Conservation (phyloP, 2,888 invertebrate genomes). For the Caradrina kadenii region DNA sequence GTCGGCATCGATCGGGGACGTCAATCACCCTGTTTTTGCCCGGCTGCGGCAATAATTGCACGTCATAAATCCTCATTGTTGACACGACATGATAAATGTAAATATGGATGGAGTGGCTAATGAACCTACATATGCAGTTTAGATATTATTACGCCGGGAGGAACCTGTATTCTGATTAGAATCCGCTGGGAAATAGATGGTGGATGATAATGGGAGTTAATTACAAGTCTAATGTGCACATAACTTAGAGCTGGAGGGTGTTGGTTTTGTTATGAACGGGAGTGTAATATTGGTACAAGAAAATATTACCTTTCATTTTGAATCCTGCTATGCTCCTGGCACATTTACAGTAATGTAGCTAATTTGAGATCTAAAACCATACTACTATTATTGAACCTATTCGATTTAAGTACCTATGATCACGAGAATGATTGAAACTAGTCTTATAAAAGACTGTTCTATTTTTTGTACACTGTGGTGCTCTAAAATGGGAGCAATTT, state of each 20-base stretch:
- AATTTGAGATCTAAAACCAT: background rate
- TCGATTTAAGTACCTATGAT: constrained; percentile 12
- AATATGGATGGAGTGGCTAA: constrained; percentile 72
- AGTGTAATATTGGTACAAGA: background rate
- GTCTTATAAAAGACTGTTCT: constrained; percentile 21
- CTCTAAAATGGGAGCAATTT: constrained; percentile 38
- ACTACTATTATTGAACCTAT: constrained; percentile 20
- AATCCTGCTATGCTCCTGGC: background rate
- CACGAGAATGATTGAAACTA: constrained; percentile 31
- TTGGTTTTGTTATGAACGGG: constrained; percentile 3
- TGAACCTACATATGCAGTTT: constrained; percentile 55
- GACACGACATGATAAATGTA: constrained; percentile 82
- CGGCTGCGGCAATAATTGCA: constrained; percentile 76
- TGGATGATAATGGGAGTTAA: constrained; percentile 41
- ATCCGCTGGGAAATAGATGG: constrained; percentile 51
- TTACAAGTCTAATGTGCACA: constrained; percentile 32
- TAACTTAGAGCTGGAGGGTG: constrained; percentile 16
- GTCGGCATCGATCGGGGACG: constrained; percentile 57
- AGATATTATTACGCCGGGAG: constrained; percentile 1
- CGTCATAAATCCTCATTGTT: constrained; percentile 83
- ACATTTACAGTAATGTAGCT: background rate
- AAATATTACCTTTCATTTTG: background rate
- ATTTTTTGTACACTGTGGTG: constrained; percentile 21
- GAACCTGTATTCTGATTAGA: constrained; percentile 55
- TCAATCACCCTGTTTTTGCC: constrained; percentile 81